Percentiles rank a stretch among this genome's conserved stretches.
Evolutionary conservation across 2,888 invertebrate genomes (phyloP).

Genomic region (Lysandra bellargus): DNA sequence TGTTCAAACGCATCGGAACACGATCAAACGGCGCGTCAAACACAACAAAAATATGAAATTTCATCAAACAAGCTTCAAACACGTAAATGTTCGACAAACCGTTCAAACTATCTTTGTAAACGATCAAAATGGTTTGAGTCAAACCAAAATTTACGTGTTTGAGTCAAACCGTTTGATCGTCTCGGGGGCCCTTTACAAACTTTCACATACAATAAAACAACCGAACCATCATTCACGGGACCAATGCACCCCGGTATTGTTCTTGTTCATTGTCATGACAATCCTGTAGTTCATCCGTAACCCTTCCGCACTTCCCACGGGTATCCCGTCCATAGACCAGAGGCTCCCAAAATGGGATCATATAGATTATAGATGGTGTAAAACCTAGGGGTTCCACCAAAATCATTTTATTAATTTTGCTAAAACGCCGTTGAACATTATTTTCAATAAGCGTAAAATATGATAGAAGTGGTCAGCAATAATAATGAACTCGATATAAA

Average conservation of each 20-base stretch:
- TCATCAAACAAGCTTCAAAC: no score
- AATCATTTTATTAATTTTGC: background rate
- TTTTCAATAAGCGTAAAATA: no score
- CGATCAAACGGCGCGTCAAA: no score
- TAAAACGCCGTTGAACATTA: no score
- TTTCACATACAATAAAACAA: background rate
- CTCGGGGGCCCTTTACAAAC: background rate
- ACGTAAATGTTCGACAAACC: no score
- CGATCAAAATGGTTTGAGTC: no score
- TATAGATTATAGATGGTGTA: background rate
- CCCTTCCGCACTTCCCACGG: constrained; percentile 46
- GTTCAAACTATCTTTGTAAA: no score
- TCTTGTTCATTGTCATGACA: constrained; percentile 37
- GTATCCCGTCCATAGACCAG: constrained; percentile 35
- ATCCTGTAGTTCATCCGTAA: constrained; percentile 37
- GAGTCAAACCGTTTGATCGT: no score
- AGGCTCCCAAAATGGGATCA: background rate
- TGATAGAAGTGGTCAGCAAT: no score
- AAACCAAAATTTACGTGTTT: no score
- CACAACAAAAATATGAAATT: no score
- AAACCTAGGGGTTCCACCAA: background rate
- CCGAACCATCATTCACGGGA: background rate
- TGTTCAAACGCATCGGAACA: no score
- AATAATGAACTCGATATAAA: background rate
- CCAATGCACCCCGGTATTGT: constrained; percentile 8